These are phyloP conservation scores for Papilio machaon DNA, from an alignment of 1,140 invertebrate species.

Conservation along the genomic window DNA sequence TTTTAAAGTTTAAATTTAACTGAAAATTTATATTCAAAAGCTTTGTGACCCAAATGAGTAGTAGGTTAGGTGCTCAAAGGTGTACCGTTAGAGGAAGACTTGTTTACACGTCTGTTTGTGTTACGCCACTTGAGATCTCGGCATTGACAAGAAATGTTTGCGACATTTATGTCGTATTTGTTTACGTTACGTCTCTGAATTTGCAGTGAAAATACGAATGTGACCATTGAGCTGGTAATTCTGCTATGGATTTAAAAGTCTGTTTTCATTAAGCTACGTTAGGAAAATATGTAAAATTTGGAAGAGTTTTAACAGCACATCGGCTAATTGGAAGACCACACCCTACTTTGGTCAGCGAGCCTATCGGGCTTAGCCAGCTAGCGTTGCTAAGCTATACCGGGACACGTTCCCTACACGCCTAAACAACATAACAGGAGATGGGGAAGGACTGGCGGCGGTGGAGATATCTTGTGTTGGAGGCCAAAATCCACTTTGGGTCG, in stretches of 20 bases:
- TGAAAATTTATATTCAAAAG: background rate
- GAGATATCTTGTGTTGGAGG: too few species aligned
- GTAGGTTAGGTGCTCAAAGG: slow-evolving; percentile 10
- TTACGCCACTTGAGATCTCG: slow-evolving; percentile 14
- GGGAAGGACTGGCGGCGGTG: too few species aligned
- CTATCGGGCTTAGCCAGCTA: too few species aligned
- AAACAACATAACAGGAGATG: too few species aligned
- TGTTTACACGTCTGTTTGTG: background rate
- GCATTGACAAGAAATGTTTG: slow-evolving; percentile 14
- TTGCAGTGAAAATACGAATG: background rate
- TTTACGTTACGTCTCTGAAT: background rate
- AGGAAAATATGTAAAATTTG: background rate
- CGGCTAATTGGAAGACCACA: too few species aligned
- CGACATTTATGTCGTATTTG: background rate
- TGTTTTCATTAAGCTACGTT: background rate
- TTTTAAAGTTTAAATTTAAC: background rate
- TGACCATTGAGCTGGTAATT: background rate
- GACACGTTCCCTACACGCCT: too few species aligned
- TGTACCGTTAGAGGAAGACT: slow-evolving; percentile 1
- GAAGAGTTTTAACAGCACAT: too few species aligned
- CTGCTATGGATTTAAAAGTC: background rate
- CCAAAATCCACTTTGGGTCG: too few species aligned
- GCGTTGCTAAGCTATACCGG: too few species aligned
- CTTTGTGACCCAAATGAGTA: slow-evolving; percentile 19
- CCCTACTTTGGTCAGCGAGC: too few species aligned